Conservation (phyloP, 2,888 invertebrate genomes). For the Andrena praecox region DNA sequence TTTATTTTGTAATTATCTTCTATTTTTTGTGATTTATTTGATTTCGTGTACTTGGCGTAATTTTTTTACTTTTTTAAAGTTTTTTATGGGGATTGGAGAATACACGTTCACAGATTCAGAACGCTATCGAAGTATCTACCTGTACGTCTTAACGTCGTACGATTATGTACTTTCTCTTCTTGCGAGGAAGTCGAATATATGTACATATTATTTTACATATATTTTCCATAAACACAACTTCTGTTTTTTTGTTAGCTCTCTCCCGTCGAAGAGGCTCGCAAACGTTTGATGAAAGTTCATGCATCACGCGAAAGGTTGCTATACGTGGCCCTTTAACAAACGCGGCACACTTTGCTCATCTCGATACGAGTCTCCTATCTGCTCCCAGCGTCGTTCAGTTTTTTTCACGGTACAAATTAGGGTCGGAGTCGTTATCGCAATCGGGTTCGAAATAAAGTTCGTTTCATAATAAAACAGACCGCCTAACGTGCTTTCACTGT, state of each 20-base stretch:
- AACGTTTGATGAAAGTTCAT: slow-evolving; percentile 61
- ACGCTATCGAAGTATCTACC: background rate
- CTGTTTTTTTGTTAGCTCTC: slow-evolving; percentile 60
- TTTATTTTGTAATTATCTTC: too few species aligned
- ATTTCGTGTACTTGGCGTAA: too few species aligned
- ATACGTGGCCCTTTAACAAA: slow-evolving; percentile 50
- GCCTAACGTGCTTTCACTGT: too few species aligned
- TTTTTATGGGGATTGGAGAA: too few species aligned
- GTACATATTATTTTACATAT: slow-evolving; percentile 27
- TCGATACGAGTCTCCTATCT: slow-evolving; percentile 28
- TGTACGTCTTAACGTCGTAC: slow-evolving; percentile 11
- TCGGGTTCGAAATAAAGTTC: background rate
- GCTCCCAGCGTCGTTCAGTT: background rate
- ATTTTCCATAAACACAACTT: slow-evolving; percentile 57
- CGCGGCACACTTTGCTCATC: slow-evolving; percentile 51
- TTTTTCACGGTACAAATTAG: slow-evolving; percentile 2
- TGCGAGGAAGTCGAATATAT: slow-evolving; percentile 38
- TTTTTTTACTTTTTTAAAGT: too few species aligned
- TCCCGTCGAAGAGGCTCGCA: slow-evolving; percentile 31
- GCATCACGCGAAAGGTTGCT: slow-evolving; percentile 53
- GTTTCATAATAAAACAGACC: background rate
- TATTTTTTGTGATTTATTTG: too few species aligned
- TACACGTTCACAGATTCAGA: background rate
- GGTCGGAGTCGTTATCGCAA: background rate
- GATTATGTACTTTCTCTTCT: slow-evolving; percentile 58